Evolutionary conservation across 2,888 invertebrate species (phyloP).

Genomic region (Lithophane leautieri): DNA sequence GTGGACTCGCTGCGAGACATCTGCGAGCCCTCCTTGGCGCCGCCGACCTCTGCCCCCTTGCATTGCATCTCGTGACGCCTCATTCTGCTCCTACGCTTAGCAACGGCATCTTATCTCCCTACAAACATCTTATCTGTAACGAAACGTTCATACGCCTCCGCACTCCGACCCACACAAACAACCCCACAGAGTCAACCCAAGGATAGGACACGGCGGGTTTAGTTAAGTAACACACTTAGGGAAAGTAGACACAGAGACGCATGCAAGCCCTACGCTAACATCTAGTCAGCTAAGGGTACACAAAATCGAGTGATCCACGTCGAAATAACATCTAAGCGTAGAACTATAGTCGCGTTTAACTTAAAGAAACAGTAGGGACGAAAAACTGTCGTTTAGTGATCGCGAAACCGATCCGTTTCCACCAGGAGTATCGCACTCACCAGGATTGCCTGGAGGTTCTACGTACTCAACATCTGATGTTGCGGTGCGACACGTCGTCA

Average conservation of each 20-base stretch:
- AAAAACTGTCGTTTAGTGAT: constrained; percentile 69
- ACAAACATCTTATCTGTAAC: constrained; percentile 87
- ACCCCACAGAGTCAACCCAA: constrained; percentile 73
- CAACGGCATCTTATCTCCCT: constrained; percentile 86
- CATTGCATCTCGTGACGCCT: constrained; percentile 85
- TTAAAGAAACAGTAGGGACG: constrained; percentile 67
- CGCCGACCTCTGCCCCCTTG: constrained; percentile 81
- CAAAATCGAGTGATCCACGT: constrained; percentile 76
- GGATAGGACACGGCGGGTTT: constrained; percentile 79
- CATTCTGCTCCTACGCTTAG: constrained; percentile 87
- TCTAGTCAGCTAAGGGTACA: constrained; percentile 82
- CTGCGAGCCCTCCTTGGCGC: constrained; percentile 85
- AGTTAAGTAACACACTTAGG: constrained; percentile 80
- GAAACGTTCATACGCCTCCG: constrained; percentile 81
- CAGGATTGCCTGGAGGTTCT: constrained; percentile 74
- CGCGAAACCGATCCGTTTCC: constrained; percentile 64
- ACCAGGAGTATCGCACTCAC: constrained; percentile 77
- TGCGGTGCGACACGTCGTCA: constrained; percentile 70
- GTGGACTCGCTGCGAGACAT: constrained; percentile 95
- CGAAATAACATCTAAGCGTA: constrained; percentile 81
- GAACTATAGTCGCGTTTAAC: constrained; percentile 77
- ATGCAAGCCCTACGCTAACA: constrained; percentile 88
- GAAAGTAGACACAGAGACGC: constrained; percentile 83
- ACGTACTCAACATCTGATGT: constrained; percentile 74
- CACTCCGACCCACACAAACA: constrained; percentile 74